A percentile compares a stretch with the other conserved stretches of the same genome.
Evolutionary conservation across 2,888 invertebrate species (phyloP).

Genomic region (Hydrotaea diabolus): DNA sequence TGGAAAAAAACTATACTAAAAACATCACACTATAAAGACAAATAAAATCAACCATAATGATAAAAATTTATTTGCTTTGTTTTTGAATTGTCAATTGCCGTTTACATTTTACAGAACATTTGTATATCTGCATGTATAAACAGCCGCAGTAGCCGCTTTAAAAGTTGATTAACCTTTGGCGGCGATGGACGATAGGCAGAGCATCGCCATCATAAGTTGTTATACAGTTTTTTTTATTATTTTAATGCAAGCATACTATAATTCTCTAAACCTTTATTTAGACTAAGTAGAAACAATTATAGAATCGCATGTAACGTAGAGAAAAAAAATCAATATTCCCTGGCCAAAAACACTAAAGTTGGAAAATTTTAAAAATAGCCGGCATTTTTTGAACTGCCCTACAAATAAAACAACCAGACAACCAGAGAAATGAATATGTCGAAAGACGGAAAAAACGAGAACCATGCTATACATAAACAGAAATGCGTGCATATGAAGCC

Average conservation of each 20-base stretch:
- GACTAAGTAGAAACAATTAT: not conserved
- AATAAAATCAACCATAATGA: not conserved
- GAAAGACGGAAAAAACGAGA: not conserved
- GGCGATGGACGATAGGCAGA: not conserved
- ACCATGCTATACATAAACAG: not conserved
- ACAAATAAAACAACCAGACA: constrained; percentile 1
- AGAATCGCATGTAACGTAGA: not conserved
- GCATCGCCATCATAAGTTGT: not conserved
- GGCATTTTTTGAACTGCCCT: not conserved
- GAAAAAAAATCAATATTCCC: constrained; percentile 33
- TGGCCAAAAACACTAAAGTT: constrained; percentile 46
- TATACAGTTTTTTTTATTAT: too few relatives aligned
- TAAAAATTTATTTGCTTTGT: not conserved
- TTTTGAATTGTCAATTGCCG: not conserved
- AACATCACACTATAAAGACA: too few relatives aligned
- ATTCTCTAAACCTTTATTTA: not conserved
- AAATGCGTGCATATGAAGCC: constrained; percentile 60
- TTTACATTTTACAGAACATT: not conserved
- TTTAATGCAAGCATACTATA: too few relatives aligned
- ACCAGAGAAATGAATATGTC: constrained; percentile 22
- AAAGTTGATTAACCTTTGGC: constrained; percentile 55
- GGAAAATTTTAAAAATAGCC: constrained; percentile 53
- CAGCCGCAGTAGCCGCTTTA: not conserved
- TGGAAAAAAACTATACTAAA: not conserved
- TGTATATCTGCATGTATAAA: not conserved